Evolutionary conservation across 2,797 vertebrate species (phyloP).

Genomic region (Coracias cyanogaster): DNA sequence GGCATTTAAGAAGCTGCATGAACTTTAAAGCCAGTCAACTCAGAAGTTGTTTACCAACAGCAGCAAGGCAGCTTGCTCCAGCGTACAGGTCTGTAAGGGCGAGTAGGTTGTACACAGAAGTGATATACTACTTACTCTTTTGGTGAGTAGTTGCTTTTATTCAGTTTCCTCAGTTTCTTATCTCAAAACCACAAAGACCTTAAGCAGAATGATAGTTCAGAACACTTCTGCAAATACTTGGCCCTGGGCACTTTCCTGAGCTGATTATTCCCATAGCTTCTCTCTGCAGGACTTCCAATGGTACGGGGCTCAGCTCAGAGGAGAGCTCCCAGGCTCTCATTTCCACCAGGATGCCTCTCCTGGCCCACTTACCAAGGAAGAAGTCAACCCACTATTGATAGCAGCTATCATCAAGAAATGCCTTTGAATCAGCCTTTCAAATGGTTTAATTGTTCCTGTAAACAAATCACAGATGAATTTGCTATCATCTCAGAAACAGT

Average conservation of each 20-base stretch:
- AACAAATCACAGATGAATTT: neutral
- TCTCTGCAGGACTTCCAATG: neutral
- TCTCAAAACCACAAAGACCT: conserved; percentile 51
- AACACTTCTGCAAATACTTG: conserved; percentile 18
- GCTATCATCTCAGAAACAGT: neutral
- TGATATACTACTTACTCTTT: neutral
- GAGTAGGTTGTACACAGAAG: neutral
- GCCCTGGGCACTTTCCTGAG: neutral
- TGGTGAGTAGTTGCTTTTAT: conserved; percentile 15
- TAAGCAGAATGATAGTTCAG: neutral
- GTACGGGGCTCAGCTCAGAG: neutral
- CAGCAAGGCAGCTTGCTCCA: neutral
- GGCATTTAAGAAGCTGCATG: neutral
- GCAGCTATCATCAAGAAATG: neutral
- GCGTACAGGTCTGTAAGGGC: neutral
- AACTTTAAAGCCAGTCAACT: neutral
- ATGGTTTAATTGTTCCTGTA: neutral
- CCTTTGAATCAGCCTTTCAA: neutral
- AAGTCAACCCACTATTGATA: neutral
- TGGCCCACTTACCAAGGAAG: neutral
- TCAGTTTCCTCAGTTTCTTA: conserved; percentile 52
- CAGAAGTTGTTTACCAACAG: neutral
- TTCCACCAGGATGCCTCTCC: neutral
- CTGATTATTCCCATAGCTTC: neutral
- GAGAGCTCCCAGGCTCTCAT: neutral